A percentile compares a stretch with the other conserved stretches of the same genome.
Conservation (phyloP, 2,888 invertebrate genomes). For the Temnothorax unifasciatus region DNA sequence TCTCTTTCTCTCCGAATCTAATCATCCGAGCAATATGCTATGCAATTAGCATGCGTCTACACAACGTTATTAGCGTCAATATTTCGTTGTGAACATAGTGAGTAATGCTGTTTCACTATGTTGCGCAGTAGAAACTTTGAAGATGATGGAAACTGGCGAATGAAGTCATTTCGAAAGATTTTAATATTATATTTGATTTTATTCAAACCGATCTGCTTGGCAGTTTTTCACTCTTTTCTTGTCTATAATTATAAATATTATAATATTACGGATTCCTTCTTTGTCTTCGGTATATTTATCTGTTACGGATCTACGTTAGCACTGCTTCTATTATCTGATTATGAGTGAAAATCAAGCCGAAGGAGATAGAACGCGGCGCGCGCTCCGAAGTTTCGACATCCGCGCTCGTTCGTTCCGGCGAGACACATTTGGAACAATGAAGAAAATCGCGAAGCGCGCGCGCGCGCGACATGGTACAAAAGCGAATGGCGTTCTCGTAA, state of each 20-base stretch:
- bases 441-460: slow-evolving; percentile 61
- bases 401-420: slow-evolving; percentile 29
- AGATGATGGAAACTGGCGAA: not conserved
- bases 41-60: slow-evolving; percentile 31
- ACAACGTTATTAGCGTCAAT: slow-evolving; percentile 48
- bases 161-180: not conserved
- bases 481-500: slow-evolving; percentile 47
- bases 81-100: slow-evolving; percentile 26
- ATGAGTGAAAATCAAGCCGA: not conserved
- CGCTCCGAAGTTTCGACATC: slow-evolving; percentile 28
- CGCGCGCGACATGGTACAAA: slow-evolving; percentile 52
- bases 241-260: not conserved
- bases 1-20: slow-evolving; percentile 21
- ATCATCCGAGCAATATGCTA: slow-evolving; percentile 26
- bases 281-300: not conserved
- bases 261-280: not conserved
- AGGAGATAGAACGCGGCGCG: not conserved
- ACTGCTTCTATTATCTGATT: not conserved
- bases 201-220: not conserved
- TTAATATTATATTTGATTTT: slow-evolving; percentile 4
- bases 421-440: slow-evolving; percentile 61
- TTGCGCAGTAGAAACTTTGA: slow-evolving; percentile 20
- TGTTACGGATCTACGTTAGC: not conserved
- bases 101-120: slow-evolving; percentile 29
- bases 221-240: not conserved